Base-by-base conservation (phyloP, 2,888 invertebrate genomes). In the Cryptophagus acutangulus region DNA sequence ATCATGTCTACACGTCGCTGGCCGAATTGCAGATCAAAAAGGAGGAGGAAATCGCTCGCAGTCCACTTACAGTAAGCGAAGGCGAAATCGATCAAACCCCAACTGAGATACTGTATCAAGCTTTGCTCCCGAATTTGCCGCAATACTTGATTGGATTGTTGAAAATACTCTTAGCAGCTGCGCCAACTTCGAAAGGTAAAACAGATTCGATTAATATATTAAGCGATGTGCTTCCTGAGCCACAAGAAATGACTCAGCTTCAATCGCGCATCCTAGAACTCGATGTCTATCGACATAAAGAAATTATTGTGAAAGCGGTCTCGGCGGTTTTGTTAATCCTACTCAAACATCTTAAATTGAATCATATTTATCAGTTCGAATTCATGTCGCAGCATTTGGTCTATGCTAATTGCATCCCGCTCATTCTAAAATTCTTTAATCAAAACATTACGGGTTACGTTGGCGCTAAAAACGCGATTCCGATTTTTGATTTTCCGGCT, bases 331-430 rank as follows among this genome's bases (percentile, higher is more conserved):
- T 97, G 38, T 71, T 99, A 42, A 73, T 97, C 6, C 78, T 97
- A 38, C 72, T 99, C 51, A 99, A 99, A 72, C 96, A 99, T 73
- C 93, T 97, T 62, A 97, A 97, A 71, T 66, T 87, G 30, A 99
- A 96, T 72, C 99, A 99, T 72, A 79, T 97, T 33, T 99, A 96
- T 69, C 99, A 99, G 73, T 99, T 97, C 74, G 99, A 99, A 71
- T 97, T 92, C 66, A 92, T 97, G 85, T 92, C 94, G 1, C 96
- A 99, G 70, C 96, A 99, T 73, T 75, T 99, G 54, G 95, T 99
- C 6, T 97, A 97, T 72, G 97, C 97, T 43, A 99, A 99, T 69
- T 99, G 97, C 65, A 95, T 99, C 69, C 99, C 99, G 0, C 73
- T 99, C 46, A 92, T 99, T 13, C 74, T 99, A 38, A 99, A 99